Percentiles rank a stretch among this genome's conserved stretches.
These are phyloP conservation scores for Formica aserva DNA, from an alignment of 2,888 invertebrate genomes.

Conservation along the genomic window DNA sequence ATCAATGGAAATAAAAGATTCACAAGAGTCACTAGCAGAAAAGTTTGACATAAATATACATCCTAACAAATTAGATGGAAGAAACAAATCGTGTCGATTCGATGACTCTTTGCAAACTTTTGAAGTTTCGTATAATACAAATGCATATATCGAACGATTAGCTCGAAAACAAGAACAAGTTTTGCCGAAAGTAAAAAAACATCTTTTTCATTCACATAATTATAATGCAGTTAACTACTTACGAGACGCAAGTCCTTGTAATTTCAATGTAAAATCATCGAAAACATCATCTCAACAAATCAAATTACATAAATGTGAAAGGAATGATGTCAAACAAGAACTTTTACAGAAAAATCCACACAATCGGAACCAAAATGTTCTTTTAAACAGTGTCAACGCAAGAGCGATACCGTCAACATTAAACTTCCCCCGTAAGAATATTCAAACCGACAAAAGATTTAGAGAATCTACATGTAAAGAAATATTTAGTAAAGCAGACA, in stretches of 20 bases:
- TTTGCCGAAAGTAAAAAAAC: neutral
- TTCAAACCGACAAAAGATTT: slow-evolving; percentile 5
- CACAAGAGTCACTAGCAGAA: neutral
- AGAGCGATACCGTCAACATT: neutral
- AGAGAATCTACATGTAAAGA: neutral
- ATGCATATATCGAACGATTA: neutral
- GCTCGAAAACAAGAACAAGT: neutral
- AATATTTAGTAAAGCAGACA: neutral
- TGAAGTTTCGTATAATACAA: neutral
- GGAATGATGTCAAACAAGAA: neutral
- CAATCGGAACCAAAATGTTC: slow-evolving; percentile 1
- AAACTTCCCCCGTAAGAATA: neutral
- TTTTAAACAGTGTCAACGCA: neutral
- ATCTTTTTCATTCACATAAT: neutral
- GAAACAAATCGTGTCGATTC: neutral
- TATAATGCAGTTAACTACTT: neutral
- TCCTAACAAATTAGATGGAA: neutral
- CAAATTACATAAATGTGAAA: neutral
- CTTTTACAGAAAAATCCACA: neutral
- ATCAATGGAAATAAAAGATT: slow-evolving; percentile 16
- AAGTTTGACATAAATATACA: neutral
- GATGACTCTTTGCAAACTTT: neutral
- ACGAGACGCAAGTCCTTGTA: neutral
- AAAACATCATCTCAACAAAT: neutral
- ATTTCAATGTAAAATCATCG: neutral